These are phyloP conservation scores for Myotis daubentonii DNA, from an alignment of 2,797 vertebrate genomes.

Conservation along the genomic window DNA sequence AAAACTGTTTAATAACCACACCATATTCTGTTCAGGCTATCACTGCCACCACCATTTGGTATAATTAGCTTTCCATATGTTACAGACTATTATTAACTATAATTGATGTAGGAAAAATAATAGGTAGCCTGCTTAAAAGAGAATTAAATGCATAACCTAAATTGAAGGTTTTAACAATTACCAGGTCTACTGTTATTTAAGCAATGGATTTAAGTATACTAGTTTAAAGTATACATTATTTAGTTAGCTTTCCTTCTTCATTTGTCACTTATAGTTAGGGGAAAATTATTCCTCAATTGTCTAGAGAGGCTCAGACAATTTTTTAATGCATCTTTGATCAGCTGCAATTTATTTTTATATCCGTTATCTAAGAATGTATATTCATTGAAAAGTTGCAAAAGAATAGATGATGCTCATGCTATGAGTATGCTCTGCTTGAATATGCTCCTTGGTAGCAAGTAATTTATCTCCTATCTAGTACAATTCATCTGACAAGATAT, in stretches of 20 bases:
- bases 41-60: background rate
- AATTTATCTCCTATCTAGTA: background rate
- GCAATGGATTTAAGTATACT: constrained; percentile 31
- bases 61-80: background rate
- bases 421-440: background rate
- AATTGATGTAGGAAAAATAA: background rate
- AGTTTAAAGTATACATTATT: background rate
- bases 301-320: background rate
- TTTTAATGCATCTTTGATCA: background rate
- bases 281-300: background rate
- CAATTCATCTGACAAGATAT: background rate
- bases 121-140: background rate
- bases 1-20: constrained; percentile 13
- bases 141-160: constrained; percentile 16
- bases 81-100: constrained; percentile 24
- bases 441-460: background rate
- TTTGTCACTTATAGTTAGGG: background rate
- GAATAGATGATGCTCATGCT: background rate
- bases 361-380: background rate
- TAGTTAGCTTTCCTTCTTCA: background rate
- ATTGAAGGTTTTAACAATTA: background rate
- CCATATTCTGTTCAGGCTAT: background rate
- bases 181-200: background rate
- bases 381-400: background rate
- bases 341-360: constrained; percentile 19